Percentiles rank a stretch among this genome's conserved stretches.
These are phyloP conservation scores for Leptopilina myrica DNA, from an alignment of 2,888 invertebrate genomes.

Conservation along the genomic window DNA sequence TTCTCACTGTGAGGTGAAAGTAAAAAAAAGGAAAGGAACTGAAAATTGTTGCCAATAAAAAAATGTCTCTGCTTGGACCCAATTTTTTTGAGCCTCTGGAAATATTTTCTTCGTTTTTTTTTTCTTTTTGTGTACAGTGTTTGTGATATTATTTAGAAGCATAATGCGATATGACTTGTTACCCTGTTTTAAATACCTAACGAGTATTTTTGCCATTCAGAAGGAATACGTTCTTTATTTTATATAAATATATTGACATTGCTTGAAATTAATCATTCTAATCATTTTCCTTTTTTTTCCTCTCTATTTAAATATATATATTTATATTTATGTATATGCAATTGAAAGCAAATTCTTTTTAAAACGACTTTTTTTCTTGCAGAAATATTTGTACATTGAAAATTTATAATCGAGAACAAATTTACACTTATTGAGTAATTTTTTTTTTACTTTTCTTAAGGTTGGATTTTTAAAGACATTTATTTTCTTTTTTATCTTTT, in stretches of 20 bases:
- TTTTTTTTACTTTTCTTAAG: not conserved
- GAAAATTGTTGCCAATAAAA: not conserved
- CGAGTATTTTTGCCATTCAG: slow-evolving; percentile 59
- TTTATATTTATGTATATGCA: not conserved
- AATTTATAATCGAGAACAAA: not conserved
- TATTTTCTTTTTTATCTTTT: not conserved
- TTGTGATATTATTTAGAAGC: slow-evolving; percentile 62
- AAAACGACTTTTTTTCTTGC: not conserved
- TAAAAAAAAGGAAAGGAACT: too few relatives aligned
- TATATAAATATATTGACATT: slow-evolving; percentile 29
- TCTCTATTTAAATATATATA: not conserved
- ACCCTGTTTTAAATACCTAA: slow-evolving; percentile 71
- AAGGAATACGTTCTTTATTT: slow-evolving; percentile 44
- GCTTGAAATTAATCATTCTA: slow-evolving; percentile 19
- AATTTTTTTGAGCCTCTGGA: slow-evolving; percentile 9
- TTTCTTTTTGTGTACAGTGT: slow-evolving; percentile 41
- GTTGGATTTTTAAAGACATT: not conserved
- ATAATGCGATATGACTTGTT: slow-evolving; percentile 72
- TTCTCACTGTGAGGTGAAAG: too few relatives aligned
- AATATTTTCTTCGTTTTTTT: too few relatives aligned
- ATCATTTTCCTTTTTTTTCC: not conserved
- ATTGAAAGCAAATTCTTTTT: slow-evolving; percentile 9
- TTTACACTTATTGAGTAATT: not conserved
- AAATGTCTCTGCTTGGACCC: slow-evolving; percentile 13
- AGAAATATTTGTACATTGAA: slow-evolving; percentile 17